Base-by-base conservation (phyloP, 2,888 invertebrate species). In the Scrobipalpa costella region DNA sequence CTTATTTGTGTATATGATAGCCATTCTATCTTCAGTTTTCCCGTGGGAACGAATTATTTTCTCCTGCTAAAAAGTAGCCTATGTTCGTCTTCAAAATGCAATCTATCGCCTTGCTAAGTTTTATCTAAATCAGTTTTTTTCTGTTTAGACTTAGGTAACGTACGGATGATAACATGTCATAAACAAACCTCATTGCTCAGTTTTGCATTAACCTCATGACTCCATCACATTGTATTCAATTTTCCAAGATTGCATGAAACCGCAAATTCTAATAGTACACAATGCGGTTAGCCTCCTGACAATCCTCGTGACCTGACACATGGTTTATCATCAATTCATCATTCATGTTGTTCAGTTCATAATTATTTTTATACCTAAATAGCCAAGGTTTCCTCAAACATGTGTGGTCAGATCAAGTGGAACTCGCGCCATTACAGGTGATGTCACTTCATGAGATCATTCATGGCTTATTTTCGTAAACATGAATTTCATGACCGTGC, bases 371-470 rank as follows among this genome's bases (percentile, higher is more conserved):
- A 61, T 55, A 33, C 60, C 21, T 21, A 19, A 19, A 57, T 7
- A 19, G 9, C 8, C 9, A 50, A 27, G 27, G 62, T 62, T 52
- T 62, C 49, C 57, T 61, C 61, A 63, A 65, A 65, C 65, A 63
- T 19, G 44, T 60, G 33, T 40, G 60, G 57, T 65, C 5, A n/a
- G n/a, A n/a, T n/a, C n/a, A n/a, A n/a, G 49, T 27, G 27, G 59
- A 47, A 57, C 61, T 38, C 34, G 17, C 63, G 57, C 63, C 21
- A 65, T 61, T 70, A 70, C 62, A 55, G 62, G 64, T 82, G 77
- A 78, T 78, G 79, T 82, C 80, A 81, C 55, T 67, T 63, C 40
- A 63, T 83, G 79, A 83, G 74, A 72, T 83, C 79, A 81, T 73
- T 71, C 27, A 27, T 49, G 34, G 61, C 65, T 72, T 68, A 73